Evolutionary conservation across 1,140 invertebrate genomes (phyloP).

Genomic region (Zaprionus gabonicus): DNA sequence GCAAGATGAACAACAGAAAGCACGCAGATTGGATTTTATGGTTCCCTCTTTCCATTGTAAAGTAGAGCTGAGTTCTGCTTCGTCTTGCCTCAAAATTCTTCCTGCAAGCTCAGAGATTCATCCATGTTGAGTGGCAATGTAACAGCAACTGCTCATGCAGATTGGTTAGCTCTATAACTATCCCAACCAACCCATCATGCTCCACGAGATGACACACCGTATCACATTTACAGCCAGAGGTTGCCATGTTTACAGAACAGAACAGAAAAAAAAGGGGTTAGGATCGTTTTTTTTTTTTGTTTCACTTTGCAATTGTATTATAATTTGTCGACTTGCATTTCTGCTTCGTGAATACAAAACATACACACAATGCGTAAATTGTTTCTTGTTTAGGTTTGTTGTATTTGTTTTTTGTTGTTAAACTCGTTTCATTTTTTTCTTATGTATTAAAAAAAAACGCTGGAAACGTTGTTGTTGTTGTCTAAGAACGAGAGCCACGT

Average conservation of each 20-base stretch:
- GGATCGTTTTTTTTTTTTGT: conserved; percentile 12
- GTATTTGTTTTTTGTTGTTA: conserved; percentile 33
- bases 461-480: conserved; percentile 43
- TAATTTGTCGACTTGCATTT: conserved; percentile 46
- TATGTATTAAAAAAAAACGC: conserved; percentile 57
- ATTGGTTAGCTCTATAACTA: not conserved
- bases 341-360: conserved; percentile 53
- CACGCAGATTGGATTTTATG: too few relatives aligned
- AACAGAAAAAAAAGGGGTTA: conserved; percentile 39
- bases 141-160: too few relatives aligned
- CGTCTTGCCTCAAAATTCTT: too few relatives aligned
- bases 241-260: conserved; percentile 16
- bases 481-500: conserved; percentile 84
- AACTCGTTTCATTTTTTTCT: conserved; percentile 43
- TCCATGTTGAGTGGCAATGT: too few relatives aligned
- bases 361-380: conserved; percentile 51
- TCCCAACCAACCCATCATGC: not conserved
- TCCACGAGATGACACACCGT: not conserved
- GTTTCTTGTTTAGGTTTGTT: conserved; percentile 42
- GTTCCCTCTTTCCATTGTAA: too few relatives aligned
- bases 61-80: too few relatives aligned
- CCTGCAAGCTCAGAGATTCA: too few relatives aligned
- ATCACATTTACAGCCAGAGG: conserved; percentile 1
- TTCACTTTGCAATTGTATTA: conserved; percentile 70
- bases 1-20: too few relatives aligned